A percentile compares a stretch with the other conserved stretches of the same genome.
phyloP scores from a whole-genome alignment of 1,140 invertebrate genomes.

The Papilio dardanus region DNA sequence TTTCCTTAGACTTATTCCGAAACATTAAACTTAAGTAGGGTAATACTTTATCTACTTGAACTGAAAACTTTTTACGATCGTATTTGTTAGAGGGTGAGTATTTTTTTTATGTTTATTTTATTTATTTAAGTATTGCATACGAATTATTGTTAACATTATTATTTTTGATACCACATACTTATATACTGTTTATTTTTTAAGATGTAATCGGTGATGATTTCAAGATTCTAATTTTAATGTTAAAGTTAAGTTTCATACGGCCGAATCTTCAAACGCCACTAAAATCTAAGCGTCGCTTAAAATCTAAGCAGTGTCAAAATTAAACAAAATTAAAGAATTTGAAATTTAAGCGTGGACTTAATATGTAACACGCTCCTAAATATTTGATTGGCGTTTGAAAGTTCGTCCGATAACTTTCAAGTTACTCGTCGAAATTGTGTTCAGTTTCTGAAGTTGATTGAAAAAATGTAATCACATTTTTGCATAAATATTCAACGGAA shows the following conservation, averaged over 20 bases:
- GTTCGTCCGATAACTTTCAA: too few species aligned
- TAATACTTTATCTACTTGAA: conserved; percentile 32
- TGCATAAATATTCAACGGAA: conserved; percentile 17
- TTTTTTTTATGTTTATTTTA: neutral
- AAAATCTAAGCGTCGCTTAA: too few species aligned
- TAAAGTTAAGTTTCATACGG: too few species aligned
- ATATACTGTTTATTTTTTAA: neutral
- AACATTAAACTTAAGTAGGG: conserved; percentile 36
- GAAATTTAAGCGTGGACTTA: too few species aligned
- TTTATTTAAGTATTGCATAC: neutral
- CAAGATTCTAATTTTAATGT: neutral
- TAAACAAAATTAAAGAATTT: too few species aligned
- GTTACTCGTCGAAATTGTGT: neutral
- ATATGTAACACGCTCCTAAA: too few species aligned
- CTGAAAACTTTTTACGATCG: conserved; percentile 30
- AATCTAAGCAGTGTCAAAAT: too few species aligned
- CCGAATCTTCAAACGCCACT: too few species aligned
- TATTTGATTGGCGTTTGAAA: too few species aligned
- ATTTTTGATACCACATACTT: too few species aligned
- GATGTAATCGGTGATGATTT: neutral
- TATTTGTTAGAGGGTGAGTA: neutral
- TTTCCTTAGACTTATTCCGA: conserved; percentile 33
- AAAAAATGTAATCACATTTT: conserved; percentile 16
- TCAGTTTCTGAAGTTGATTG: conserved; percentile 1
- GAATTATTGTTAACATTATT: neutral